Percentiles rank a stretch among this genome's conserved stretches.
Evolutionary conservation across 2,888 invertebrate species (phyloP).

Genomic region (Saturnia pavonia): DNA sequence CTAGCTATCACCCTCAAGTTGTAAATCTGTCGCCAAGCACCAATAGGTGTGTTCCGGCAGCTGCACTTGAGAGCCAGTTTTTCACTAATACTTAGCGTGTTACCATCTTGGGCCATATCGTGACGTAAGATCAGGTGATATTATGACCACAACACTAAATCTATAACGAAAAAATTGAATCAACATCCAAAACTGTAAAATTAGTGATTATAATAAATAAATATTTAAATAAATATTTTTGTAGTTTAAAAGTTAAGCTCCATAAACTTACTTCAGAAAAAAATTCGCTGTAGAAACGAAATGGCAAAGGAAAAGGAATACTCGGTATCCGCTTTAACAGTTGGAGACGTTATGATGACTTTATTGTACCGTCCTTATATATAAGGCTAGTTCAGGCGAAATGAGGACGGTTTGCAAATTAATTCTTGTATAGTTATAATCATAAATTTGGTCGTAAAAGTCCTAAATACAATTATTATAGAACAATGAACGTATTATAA

Average conservation of each 20-base stretch:
- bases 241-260: neutral
- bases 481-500: neutral
- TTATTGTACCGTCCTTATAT: conserved; percentile 36
- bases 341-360: conserved; percentile 45
- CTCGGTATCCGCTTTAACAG: conserved; percentile 30
- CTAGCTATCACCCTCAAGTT: too few relatives aligned
- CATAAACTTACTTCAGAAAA: conserved; percentile 7
- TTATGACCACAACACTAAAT: too few relatives aligned
- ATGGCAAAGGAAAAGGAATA: neutral
- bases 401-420: conserved; percentile 47
- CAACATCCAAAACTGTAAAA: neutral
- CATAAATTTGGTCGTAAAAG: neutral
- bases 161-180: neutral
- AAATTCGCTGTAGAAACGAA: conserved; percentile 13
- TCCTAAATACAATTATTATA: neutral
- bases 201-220: too few relatives aligned
- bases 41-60: too few relatives aligned
- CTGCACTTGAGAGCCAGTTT: too few relatives aligned
- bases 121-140: too few relatives aligned
- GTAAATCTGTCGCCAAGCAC: too few relatives aligned
- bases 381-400: conserved; percentile 39
- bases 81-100: too few relatives aligned
- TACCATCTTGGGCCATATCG: too few relatives aligned
- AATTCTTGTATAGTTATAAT: neutral
- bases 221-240: neutral